These are phyloP conservation scores for Brotula barbata DNA, from an alignment of 2,797 vertebrate species.

Conservation along the genomic window DNA sequence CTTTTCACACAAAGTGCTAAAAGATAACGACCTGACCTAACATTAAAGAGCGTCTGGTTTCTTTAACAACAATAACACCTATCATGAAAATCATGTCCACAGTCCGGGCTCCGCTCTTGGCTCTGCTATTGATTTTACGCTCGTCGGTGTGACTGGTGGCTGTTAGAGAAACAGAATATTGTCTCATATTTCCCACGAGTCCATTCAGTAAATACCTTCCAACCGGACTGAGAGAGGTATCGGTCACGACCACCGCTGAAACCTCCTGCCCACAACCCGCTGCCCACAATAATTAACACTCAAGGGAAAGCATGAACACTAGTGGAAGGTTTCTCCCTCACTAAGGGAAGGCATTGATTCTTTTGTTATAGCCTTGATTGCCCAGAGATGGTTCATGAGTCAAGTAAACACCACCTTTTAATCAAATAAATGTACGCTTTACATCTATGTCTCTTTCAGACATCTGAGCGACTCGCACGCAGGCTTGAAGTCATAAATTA, in stretches of 20 bases:
- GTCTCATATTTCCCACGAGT: conserved; percentile 68
- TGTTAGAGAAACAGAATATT: conserved; percentile 69
- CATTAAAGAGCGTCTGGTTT: conserved; percentile 30
- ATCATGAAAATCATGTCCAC: conserved; percentile 45
- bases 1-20: conserved; percentile 14
- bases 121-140: conserved; percentile 69
- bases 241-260: conserved; percentile 53
- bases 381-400: conserved; percentile 5
- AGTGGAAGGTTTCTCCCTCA: conserved; percentile 33
- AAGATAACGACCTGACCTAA: conserved; percentile 15
- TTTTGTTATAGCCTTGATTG: conserved; percentile 14
- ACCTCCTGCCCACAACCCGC: conserved; percentile 62
- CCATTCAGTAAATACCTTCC: conserved; percentile 66
- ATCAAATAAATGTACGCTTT: conserved; percentile 27
- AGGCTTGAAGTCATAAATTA: conserved; percentile 37
- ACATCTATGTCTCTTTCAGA: conserved; percentile 32
- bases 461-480: conserved; percentile 8
- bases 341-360: conserved; percentile 3
- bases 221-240: conserved; percentile 67
- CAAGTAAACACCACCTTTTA: conserved; percentile 12
- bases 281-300: conserved; percentile 71
- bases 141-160: conserved; percentile 68
- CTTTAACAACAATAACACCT: conserved; percentile 7
- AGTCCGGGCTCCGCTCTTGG: conserved; percentile 36
- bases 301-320: conserved; percentile 56